Base-by-base conservation (phyloP, 2,797 vertebrate genomes). In the Sus cebifrons region DNA sequence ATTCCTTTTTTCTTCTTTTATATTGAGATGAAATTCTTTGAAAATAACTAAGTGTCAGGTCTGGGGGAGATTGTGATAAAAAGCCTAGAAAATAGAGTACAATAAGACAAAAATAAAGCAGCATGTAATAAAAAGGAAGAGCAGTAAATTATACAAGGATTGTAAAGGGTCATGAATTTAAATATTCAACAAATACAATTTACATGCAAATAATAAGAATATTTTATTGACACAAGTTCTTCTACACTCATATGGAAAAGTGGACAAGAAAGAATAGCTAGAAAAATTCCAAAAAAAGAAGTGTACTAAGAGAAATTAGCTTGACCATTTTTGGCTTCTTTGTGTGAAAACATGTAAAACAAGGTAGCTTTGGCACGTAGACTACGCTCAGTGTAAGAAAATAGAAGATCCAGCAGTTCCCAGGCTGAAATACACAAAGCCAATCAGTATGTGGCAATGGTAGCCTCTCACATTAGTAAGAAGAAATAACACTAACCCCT, bases 191-290 rank as follows among this genome's bases (percentile, higher is more conserved):
- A 95, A 94, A 44, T 82, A 49, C 1, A 71, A 85, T 56, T 86
- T 87, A 97, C 95, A 60, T 60, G 23, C 44, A 95, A 70, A 56
- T 84, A 94, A 62, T 82, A 62, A 62, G 64, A 65, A 75, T 15
- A 62, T 60, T 52, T 93, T 79, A 82, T 64, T 17, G 62, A 52
- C 62, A 56, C 77, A 92, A 90, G 20, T 27, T 88, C 67, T 88
- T 88, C 23, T 86, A 54, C 82, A 40, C 68, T 88, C 40, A 56
- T 67, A 6, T 36, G 44, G 65, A 77, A 94, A 95, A 90, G 73
- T 68, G 49, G 32, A 21, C 36, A n/a, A 92, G 62, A 95, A 87
- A 92, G 12, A 27, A 67, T 56, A 85, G 27, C 16, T 60, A 94
- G n/a, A 73, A 71, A 86, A 87, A 62, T 82, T 60, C 54, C 64